Evolutionary conservation across 2,888 invertebrate species (phyloP).

Genomic region (Lomographa bimaculata): DNA sequence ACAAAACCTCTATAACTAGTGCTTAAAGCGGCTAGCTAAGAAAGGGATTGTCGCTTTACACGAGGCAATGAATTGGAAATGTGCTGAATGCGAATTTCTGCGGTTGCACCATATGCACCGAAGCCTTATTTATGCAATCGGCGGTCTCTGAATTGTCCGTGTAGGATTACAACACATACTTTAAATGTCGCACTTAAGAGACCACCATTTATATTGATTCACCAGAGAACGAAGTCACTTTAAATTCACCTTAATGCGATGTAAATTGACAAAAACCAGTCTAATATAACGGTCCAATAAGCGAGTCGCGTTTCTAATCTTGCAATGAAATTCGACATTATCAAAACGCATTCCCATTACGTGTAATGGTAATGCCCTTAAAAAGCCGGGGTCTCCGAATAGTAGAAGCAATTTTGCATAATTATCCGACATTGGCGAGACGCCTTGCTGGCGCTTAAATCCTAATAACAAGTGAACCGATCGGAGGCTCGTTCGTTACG

Average conservation of each 20-base stretch:
- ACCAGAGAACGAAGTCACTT: conserved; percentile 4
- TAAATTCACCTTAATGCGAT: conserved; percentile 31
- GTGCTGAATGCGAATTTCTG: conserved; percentile 69
- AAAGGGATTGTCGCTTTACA: conserved; percentile 68
- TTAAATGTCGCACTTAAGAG: conserved; percentile 39
- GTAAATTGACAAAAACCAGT: conserved; percentile 57
- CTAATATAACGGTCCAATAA: conserved; percentile 53
- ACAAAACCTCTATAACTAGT: conserved; percentile 38
- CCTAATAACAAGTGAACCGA: conserved; percentile 77
- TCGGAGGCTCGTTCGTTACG: conserved; percentile 78
- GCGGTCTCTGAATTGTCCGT: conserved; percentile 63
- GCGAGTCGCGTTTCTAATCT: conserved; percentile 60
- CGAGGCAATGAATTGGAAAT: conserved; percentile 52
- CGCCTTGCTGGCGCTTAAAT: conserved; percentile 70
- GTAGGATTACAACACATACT: conserved; percentile 58
- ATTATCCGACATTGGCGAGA: conserved; percentile 70
- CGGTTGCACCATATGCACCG: conserved; percentile 64
- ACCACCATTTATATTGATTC: conserved; percentile 14
- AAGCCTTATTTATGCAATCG: conserved; percentile 76
- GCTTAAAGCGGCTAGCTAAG: conserved; percentile 56
- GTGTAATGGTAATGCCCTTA: conserved; percentile 77
- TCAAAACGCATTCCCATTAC: conserved; percentile 80
- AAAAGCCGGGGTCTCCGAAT: conserved; percentile 78
- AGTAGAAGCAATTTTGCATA: conserved; percentile 82
- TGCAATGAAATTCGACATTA: conserved; percentile 76